Base-by-base conservation (phyloP, 2,113 vertebrate genomes). In the Eublepharis macularius region DNA sequence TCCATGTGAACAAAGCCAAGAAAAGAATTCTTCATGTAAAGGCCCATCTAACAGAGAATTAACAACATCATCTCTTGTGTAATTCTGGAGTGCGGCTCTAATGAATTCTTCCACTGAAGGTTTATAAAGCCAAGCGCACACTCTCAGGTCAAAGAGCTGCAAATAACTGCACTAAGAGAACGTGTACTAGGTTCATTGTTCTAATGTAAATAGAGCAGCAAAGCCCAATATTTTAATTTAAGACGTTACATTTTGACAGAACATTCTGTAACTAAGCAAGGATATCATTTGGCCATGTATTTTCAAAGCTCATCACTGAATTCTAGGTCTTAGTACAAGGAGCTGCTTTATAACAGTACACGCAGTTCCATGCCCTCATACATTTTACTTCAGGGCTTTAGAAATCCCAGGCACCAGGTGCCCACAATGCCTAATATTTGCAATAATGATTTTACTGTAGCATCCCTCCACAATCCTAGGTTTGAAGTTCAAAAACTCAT, bases 221-320 rank as follows among this genome's bases (percentile, higher is more conserved):
- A 17, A 86, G 24, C 32, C 72, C 81, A 77, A 6, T 69, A 83
- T 81, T 47, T 80, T 88, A 49, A 77, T 1, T 85, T 68, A 36
- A 74, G 8, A 51, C 11, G 0, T 6, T 69, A 86, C 63, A 39
- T 85, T 86, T 41, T 66, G 1, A 19, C 17, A 17, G 34, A 63
- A 39, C 45, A 70, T 86, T 89, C 60, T 78, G 84, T 73, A 73
- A 66, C 32, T 13, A 2, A 84, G 60, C 76, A 86, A 79, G 39
- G 76, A 29, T 26, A 73, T 5, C 4, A 86, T 86, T 85, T 87
- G 72, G 39, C 87, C 88, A 86, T 11, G 29, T 8, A 86, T 43
- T 72, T 17, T 81, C n/a, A 65, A 90, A 87, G 43, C n/a, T 81
- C 45, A 36, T 81, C 85, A 69, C 39, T 9, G 60, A 92, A 87